Evolutionary conservation across 2,797 vertebrate species (phyloP).

Genomic region (Poliocrania exsul): DNA sequence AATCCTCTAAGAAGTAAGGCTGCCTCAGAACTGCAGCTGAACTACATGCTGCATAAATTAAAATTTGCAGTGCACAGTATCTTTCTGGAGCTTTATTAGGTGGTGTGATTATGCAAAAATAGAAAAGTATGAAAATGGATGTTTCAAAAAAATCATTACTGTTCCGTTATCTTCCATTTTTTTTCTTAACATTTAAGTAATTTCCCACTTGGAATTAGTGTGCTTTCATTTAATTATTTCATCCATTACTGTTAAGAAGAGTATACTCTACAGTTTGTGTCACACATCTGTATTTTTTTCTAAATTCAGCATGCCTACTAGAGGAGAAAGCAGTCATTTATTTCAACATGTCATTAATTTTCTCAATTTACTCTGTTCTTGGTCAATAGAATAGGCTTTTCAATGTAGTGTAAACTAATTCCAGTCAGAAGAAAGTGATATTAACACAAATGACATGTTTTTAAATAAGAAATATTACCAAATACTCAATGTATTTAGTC

Average conservation of each 20-base stretch:
- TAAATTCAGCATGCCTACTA: slow-evolving; percentile 2
- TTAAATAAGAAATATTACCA: slow-evolving; percentile 29
- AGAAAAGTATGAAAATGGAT: slow-evolving; percentile 31
- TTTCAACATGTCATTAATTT: slow-evolving; percentile 48
- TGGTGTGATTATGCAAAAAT: slow-evolving; percentile 58
- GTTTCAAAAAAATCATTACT: not conserved
- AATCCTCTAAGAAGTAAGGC: slow-evolving; percentile 62
- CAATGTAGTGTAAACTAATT: slow-evolving; percentile 32
- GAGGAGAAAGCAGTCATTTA: not conserved
- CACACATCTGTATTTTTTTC: not conserved
- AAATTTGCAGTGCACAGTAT: slow-evolving; percentile 37
- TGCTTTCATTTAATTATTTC: slow-evolving; percentile 40
- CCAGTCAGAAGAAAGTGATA: slow-evolving; percentile 11
- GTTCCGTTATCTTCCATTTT: not conserved
- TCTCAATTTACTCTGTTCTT: not conserved
- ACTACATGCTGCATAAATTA: slow-evolving; percentile 58
- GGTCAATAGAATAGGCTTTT: slow-evolving; percentile 4
- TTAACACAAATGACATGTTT: slow-evolving; percentile 21
- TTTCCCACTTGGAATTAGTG: slow-evolving; percentile 28
- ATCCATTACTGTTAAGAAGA: slow-evolving; percentile 12
- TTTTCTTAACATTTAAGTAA: not conserved
- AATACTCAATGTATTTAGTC: not conserved
- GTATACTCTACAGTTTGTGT: not conserved
- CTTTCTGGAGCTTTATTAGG: slow-evolving; percentile 57
- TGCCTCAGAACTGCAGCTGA: slow-evolving; percentile 30